phyloP scores from a whole-genome alignment of 1,140 invertebrate genomes.

The Aradophagus sp. region DNA sequence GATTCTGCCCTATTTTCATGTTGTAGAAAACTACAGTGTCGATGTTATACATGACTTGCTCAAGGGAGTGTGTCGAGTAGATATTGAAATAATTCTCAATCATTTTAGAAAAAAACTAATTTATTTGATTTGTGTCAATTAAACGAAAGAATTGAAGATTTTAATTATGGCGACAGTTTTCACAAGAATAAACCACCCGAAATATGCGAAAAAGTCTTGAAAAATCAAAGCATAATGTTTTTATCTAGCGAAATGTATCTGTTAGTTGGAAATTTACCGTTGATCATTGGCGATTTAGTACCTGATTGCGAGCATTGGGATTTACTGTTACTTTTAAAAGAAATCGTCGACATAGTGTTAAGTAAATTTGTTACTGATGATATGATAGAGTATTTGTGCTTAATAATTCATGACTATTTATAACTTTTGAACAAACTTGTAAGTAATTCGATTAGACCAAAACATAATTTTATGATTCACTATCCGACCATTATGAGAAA shows the following conservation, averaged over 20 bases:
- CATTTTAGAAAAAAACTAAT: slow-evolving; percentile 10
- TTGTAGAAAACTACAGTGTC: slow-evolving; percentile 1
- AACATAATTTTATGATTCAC: slow-evolving; percentile 22
- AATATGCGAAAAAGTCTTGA: slow-evolving; percentile 8
- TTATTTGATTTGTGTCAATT: slow-evolving; percentile 11
- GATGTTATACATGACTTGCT: neutral
- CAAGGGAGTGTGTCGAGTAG: slow-evolving; percentile 1
- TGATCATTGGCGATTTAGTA: slow-evolving; percentile 30
- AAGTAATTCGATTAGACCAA: slow-evolving; percentile 5
- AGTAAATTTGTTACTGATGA: slow-evolving; percentile 20
- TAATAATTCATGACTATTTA: slow-evolving; percentile 21
- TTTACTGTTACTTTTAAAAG: slow-evolving; percentile 16
- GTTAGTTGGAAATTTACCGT: slow-evolving; percentile 15
- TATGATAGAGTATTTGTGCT: neutral
- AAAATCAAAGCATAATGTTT: slow-evolving; percentile 11
- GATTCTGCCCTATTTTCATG: neutral
- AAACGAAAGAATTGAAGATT: slow-evolving; percentile 19
- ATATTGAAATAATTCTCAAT: slow-evolving; percentile 13
- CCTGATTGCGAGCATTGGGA: slow-evolving; percentile 12
- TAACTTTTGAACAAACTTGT: slow-evolving; percentile 6
- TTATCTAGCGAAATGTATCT: slow-evolving; percentile 33
- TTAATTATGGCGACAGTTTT: slow-evolving; percentile 12
- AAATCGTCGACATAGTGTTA: slow-evolving; percentile 20
- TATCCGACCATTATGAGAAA: slow-evolving; percentile 15
- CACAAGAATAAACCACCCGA: slow-evolving; percentile 18